Evolutionary conservation across 1,140 invertebrate species (phyloP).

Genomic region (Teleopsis dalmanni): DNA sequence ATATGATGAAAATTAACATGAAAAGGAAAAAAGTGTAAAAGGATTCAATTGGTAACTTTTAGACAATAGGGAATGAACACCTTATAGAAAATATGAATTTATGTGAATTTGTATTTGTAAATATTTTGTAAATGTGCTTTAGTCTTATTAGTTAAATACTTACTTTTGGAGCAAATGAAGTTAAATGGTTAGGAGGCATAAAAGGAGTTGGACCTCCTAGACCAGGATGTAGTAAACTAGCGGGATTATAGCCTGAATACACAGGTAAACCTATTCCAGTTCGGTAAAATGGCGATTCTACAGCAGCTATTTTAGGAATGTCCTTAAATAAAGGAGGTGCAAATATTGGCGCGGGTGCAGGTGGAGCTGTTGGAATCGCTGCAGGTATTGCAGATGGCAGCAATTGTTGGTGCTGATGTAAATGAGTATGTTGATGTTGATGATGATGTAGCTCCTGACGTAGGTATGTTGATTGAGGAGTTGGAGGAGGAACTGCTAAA

Average conservation of each 20-base stretch:
- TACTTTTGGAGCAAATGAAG: slow-evolving; percentile 87
- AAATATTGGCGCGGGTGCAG: slow-evolving; percentile 44
- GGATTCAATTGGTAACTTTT: not conserved
- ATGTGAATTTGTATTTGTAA: not conserved
- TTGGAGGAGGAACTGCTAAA: slow-evolving; percentile 33
- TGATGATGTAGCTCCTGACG: slow-evolving; percentile 84
- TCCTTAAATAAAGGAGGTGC: slow-evolving; percentile 67
- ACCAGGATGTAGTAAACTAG: slow-evolving; percentile 63
- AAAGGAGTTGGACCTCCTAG: slow-evolving; percentile 67
- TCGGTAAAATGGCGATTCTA: slow-evolving; percentile 73
- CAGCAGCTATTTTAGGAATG: slow-evolving; percentile 71
- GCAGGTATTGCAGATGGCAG: slow-evolving; percentile 61
- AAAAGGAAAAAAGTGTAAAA: slow-evolving; percentile 13
- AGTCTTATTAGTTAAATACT: slow-evolving; percentile 19
- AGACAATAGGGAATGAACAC: not conserved
- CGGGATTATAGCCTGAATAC: slow-evolving; percentile 72
- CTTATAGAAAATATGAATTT: not conserved
- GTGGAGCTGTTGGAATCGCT: slow-evolving; percentile 43
- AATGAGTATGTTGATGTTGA: slow-evolving; percentile 84
- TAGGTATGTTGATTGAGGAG: slow-evolving; percentile 53
- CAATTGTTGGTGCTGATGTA: slow-evolving; percentile 71
- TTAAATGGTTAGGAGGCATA: slow-evolving; percentile 67
- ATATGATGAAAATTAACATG: slow-evolving; percentile 10
- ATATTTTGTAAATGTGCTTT: not conserved
- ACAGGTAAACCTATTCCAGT: slow-evolving; percentile 59